phyloP scores from a whole-genome alignment of 37 sponge, comb jelly and placozoan genomes.

The Haliclona indistincta region DNA sequence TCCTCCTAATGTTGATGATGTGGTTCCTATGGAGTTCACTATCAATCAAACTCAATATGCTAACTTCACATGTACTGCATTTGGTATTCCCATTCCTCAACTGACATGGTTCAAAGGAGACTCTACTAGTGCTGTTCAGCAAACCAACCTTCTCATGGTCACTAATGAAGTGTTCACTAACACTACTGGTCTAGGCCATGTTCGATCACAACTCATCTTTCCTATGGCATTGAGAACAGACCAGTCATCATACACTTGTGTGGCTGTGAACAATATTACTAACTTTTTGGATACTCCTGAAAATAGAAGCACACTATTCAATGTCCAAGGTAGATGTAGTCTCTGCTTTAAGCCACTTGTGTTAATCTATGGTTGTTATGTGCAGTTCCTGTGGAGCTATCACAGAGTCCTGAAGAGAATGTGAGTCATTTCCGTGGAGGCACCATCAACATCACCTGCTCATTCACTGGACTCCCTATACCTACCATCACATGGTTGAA shows the following conservation, averaged over 20 bases:
- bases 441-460: neutral
- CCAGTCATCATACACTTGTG: slow-evolving; percentile 4
- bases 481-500: neutral
- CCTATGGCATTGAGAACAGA: slow-evolving; percentile 3
- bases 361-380: neutral
- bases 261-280: slow-evolving; percentile 11
- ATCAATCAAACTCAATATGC: slow-evolving; percentile 2
- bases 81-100: slow-evolving; percentile 22
- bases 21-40: neutral
- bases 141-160: neutral
- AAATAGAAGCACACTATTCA: neutral
- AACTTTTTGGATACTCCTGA: slow-evolving; percentile 6
- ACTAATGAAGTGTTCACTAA: neutral
- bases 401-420: neutral
- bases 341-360: too few relatives aligned
- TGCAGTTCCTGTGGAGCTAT: neutral
- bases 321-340: neutral
- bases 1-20: slow-evolving; percentile 6
- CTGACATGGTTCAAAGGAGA: slow-evolving; percentile 15
- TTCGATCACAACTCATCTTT: neutral
- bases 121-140: neutral
- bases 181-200: neutral
- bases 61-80: slow-evolving; percentile 10
- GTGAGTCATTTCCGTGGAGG: slow-evolving; percentile 12
- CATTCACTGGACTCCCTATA: neutral